Conservation (phyloP, 2,888 invertebrate genomes). For the Geotrupes spiniger region DNA sequence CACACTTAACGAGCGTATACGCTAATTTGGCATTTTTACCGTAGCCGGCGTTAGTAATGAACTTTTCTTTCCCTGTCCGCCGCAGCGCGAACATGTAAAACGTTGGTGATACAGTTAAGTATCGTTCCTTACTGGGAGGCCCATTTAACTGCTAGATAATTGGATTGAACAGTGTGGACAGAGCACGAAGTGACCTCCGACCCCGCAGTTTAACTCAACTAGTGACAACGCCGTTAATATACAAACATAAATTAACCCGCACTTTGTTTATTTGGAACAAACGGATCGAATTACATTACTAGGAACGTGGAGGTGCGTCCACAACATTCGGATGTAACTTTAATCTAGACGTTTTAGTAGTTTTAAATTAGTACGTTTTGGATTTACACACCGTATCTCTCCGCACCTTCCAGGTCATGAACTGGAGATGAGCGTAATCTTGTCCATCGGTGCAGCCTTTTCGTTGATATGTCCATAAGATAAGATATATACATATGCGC, state of each 20-base stretch:
- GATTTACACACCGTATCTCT: no score
- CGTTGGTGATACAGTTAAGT: conserved; percentile 20
- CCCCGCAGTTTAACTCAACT: conserved; percentile 24
- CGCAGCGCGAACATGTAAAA: conserved; percentile 19
- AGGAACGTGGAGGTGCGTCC: conserved; percentile 11
- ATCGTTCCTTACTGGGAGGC: conserved; percentile 26
- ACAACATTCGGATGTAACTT: conserved; percentile 6
- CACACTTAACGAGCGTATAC: no score
- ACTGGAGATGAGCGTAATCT: no score
- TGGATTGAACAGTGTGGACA: conserved; percentile 29
- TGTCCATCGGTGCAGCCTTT: no score
- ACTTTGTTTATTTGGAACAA: conserved; percentile 18
- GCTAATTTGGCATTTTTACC: no score
- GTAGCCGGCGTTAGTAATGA: no score
- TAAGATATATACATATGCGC: no score
- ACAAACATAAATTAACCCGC: conserved; percentile 21
- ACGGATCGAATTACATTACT: conserved; percentile 19
- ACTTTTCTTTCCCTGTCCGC: no score
- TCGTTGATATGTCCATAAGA: no score
- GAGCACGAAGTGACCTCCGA: conserved; percentile 29
- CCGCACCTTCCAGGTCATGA: conserved; percentile 13
- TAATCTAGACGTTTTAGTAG: no score
- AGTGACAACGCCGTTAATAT: conserved; percentile 28
- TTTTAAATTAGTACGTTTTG: no score
- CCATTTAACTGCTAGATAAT: conserved; percentile 28